Conservation (phyloP, 2,888 invertebrate genomes). For the Lordiphosa andalusiaca region DNA sequence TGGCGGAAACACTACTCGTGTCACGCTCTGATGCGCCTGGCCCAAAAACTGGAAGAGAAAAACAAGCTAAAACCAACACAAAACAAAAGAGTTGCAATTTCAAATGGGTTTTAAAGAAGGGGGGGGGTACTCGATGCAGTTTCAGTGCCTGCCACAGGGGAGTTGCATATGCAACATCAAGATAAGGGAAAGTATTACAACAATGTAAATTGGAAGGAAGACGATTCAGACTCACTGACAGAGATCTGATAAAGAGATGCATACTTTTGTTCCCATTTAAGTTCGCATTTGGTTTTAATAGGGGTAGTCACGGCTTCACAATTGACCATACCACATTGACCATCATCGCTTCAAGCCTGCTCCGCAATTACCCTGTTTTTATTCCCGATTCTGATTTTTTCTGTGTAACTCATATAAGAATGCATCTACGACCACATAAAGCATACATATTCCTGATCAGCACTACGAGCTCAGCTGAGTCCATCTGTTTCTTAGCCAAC, state of each 20-base stretch:
- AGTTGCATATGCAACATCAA: conserved; percentile 34
- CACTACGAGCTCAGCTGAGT: too few species aligned
- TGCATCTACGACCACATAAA: too few species aligned
- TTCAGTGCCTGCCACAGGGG: conserved; percentile 1
- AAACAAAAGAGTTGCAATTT: conserved; percentile 24
- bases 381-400: too few species aligned
- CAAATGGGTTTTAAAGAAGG: conserved; percentile 9
- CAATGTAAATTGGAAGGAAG: conserved; percentile 19
- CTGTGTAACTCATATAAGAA: too few species aligned
- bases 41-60: not conserved
- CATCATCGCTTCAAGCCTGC: too few species aligned
- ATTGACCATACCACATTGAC: too few species aligned
- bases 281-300: too few species aligned
- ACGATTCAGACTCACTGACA: not conserved
- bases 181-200: conserved; percentile 25
- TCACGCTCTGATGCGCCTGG: conserved; percentile 29
- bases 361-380: too few species aligned
- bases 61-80: not conserved
- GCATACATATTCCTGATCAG: too few species aligned
- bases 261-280: not conserved
- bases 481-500: too few species aligned
- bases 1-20: conserved; percentile 31
- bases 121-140: not conserved
- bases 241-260: not conserved
- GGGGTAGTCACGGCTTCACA: too few species aligned